These are phyloP conservation scores for Oryzias woworae DNA, from an alignment of 2,113 vertebrate genomes.

Conservation along the genomic window DNA sequence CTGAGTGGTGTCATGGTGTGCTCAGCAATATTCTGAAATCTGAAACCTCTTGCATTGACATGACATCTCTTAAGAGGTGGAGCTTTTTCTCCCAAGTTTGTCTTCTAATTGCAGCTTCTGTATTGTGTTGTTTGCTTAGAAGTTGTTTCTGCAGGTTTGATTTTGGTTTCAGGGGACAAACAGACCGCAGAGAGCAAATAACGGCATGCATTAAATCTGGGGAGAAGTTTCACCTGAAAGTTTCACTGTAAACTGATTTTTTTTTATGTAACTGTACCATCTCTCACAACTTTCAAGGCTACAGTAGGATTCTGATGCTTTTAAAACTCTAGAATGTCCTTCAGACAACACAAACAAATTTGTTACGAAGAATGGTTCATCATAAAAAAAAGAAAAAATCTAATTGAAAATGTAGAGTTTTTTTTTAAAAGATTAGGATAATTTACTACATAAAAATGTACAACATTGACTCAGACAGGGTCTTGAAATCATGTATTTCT, in stretches of 20 bases:
- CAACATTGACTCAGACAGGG: no score
- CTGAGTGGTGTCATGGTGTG: constrained; percentile 16
- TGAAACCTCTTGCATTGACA: constrained; percentile 40
- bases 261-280: background rate
- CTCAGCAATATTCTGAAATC: constrained; percentile 58
- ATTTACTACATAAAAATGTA: no score
- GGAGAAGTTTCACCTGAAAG: constrained; percentile 8
- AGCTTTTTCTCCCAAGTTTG: constrained; percentile 12
- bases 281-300: constrained; percentile 13
- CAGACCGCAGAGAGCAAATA: constrained; percentile 34
- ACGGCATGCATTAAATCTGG: constrained; percentile 13
- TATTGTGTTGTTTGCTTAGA: constrained; percentile 22
- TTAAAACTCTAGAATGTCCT: constrained; percentile 7
- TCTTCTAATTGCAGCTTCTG: constrained; percentile 34
- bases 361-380: background rate
- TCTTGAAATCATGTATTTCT: no score
- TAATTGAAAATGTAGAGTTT: no score
- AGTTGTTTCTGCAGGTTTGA: constrained; percentile 30
- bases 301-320: background rate
- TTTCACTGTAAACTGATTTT: background rate
- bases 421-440: no score
- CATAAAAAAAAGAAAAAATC: no score
- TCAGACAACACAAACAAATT: background rate
- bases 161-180: constrained; percentile 46
- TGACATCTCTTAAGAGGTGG: constrained; percentile 7